phyloP scores from a whole-genome alignment of 2,888 invertebrate species.

The Mythimna vitellina region DNA sequence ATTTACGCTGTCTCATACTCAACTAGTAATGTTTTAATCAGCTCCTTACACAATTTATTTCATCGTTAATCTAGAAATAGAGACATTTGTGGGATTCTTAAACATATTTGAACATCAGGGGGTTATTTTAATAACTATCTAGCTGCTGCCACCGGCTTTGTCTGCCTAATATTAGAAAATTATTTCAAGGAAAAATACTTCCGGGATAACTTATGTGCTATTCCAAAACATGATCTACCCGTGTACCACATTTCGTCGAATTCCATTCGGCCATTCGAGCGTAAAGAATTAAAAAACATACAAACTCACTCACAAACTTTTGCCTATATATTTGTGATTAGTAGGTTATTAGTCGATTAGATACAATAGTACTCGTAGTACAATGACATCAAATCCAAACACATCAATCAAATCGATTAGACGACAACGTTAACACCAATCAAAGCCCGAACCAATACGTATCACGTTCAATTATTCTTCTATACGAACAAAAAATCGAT shows the following conservation, averaged over 20 bases:
- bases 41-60: conserved; percentile 54
- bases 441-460: conserved; percentile 25
- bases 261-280: no score
- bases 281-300: no score
- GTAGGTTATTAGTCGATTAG: not conserved
- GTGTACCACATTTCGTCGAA: no score
- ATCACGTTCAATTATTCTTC: conserved; percentile 52
- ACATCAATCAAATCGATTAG: conserved; percentile 45
- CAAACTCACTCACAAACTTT: no score
- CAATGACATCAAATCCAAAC: conserved; percentile 19
- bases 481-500: conserved; percentile 54
- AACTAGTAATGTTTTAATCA: conserved; percentile 62
- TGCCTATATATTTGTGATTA: no score
- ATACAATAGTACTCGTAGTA: not conserved
- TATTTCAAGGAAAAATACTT: no score
- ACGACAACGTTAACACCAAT: conserved; percentile 43
- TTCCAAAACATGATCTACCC: no score
- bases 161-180: no score
- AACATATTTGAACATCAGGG: not conserved
- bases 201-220: no score
- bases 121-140: conserved; percentile 2
- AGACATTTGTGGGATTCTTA: conserved; percentile 17
- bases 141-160: no score
- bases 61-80: conserved; percentile 43
- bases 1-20: conserved; percentile 46